A percentile compares a stretch with the other conserved stretches of the same genome.
Conservation (phyloP, 2,797 vertebrate genomes). For the Ataeniobius toweri region DNA sequence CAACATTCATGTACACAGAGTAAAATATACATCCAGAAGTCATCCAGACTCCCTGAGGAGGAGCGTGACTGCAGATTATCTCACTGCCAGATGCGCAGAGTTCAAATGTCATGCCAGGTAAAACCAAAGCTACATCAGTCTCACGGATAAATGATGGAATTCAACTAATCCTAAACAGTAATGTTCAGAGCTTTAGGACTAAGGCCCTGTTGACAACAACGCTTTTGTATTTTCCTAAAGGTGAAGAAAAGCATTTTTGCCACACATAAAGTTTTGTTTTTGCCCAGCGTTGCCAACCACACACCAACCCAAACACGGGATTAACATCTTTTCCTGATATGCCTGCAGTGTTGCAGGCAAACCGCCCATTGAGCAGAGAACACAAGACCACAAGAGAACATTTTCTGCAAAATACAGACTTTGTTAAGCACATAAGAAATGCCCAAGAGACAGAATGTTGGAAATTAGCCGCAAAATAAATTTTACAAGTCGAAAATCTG, state of each 20-base stretch:
- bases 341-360: slow-evolving; percentile 10
- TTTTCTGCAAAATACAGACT: slow-evolving; percentile 8
- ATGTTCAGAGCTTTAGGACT: not conserved
- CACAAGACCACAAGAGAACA: slow-evolving; percentile 29
- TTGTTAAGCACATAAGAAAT: slow-evolving; percentile 3
- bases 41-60: not conserved
- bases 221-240: not conserved
- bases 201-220: not conserved
- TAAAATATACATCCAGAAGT: not conserved
- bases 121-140: not conserved
- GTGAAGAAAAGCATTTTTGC: not conserved
- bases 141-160: not conserved
- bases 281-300: not conserved
- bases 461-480: not conserved
- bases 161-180: not conserved
- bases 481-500: not conserved
- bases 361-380: slow-evolving; percentile 5
- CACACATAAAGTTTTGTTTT: not conserved
- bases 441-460: not conserved
- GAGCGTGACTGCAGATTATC: not conserved
- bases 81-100: not conserved
- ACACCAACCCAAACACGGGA: not conserved
- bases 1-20: not conserved
- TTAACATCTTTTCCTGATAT: slow-evolving; percentile 14
- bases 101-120: not conserved